phyloP scores from a whole-genome alignment of 2,113 vertebrate genomes.

The Todiramphus chloris region DNA sequence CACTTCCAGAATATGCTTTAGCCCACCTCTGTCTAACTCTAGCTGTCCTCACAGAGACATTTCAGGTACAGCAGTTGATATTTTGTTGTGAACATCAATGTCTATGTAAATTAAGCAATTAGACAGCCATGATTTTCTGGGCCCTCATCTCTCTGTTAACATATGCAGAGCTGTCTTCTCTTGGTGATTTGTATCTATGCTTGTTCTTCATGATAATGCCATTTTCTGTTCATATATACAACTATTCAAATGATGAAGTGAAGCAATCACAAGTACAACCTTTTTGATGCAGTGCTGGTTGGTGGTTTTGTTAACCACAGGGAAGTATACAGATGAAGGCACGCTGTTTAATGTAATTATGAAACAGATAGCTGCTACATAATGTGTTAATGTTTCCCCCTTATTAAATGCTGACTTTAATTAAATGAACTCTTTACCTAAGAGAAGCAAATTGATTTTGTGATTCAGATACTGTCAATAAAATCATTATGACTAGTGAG shows the following conservation, averaged over 20 bases:
- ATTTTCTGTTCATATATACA: neutral
- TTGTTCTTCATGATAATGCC: neutral
- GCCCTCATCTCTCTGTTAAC: neutral
- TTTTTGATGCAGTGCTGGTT: neutral
- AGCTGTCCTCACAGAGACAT: neutral
- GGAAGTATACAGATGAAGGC: neutral
- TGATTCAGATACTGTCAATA: conserved; percentile 48
- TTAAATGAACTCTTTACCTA: conserved; percentile 38
- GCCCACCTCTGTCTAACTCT: neutral
- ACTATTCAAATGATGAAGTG: neutral
- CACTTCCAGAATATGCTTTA: neutral
- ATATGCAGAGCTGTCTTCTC: neutral
- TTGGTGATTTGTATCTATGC: neutral
- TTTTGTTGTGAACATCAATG: fast-evolving
- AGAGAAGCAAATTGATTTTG: conserved; percentile 53
- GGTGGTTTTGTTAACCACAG: neutral
- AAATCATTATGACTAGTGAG: conserved; percentile 45
- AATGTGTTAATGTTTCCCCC: neutral
- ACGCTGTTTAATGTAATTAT: neutral
- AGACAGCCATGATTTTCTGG: neutral
- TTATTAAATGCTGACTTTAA: conserved; percentile 51
- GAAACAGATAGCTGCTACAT: neutral
- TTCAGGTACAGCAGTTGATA: neutral
- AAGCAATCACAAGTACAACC: neutral
- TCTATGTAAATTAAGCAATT: neutral